Base-by-base conservation (phyloP, 1,140 invertebrate species). In the Sarcophaga peregrina region DNA sequence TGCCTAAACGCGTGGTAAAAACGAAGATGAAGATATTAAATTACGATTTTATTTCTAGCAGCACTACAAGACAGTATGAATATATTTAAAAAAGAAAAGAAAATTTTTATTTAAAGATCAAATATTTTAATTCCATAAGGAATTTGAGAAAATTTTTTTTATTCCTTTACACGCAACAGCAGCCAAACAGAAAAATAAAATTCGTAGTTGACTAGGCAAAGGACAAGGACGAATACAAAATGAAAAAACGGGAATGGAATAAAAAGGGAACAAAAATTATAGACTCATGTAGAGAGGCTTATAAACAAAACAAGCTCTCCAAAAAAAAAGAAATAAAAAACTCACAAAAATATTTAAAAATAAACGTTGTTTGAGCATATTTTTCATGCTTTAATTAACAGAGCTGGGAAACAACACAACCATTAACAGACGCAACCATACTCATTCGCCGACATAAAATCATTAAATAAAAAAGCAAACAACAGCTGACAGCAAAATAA, bases 361-460 rank as follows among this genome's bases (percentile, higher is more conserved):
- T 25, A 78, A 78, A n/a, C 48, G 50, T 50, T 78, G 75, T 78
- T 37, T 78, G 75, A 78, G 50, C 75, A 78, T 47, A 78, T 78
- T 78, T 78, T 78, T 78, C 75, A 78, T 78, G 75, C 75, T 78
- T 78, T 78, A 78, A 78, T 78, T 78, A 78, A 78, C 75, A 78
- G 75, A 78, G 20, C n/a, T 68, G 17, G 4, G 17, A n/a, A 78
- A 50, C 48, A 17, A 17, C 62, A 72, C 20, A 72, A 20, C 62
- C 62, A 72, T 25, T n/a, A 10, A 54, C 9, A 54, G 2, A 54
- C 52, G 15, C 52, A 54, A 15, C 3, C 62, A 72, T 20, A 72
- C 10, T 20, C 68, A 25, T 13, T 8, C 25, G 45, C 72, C 9
- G 10, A 75, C 73, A 47, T 11, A 75, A 11, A 58, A 5, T 58